Evolutionary conservation across 2,888 invertebrate genomes (phyloP), one percentile per base, ranked within the genome.

Genomic region (Brenthis daphne): DNA sequence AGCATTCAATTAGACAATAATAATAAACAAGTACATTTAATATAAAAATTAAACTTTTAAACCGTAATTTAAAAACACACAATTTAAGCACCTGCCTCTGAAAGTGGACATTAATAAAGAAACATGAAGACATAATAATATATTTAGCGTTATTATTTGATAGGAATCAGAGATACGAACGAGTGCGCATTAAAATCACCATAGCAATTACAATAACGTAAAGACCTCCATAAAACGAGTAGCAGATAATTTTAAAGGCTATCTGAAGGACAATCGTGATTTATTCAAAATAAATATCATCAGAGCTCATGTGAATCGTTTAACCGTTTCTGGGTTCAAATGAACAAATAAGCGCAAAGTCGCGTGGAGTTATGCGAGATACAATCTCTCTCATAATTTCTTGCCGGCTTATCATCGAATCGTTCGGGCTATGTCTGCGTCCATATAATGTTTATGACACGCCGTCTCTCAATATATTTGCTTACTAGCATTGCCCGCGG

Each of bases 361-460:
- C 73, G 74, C 75, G 65, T 67, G 72, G 55, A 68, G 69, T 69
- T 73, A 68, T 72, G 55, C 68, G 68, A 65, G 74, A 75, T 75
- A 47, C 63, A 37, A 74, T 75, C 75, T 57, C 60, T 43, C 12
- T 51, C 64, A 65, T 74, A 72, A 74, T 65, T 75, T 65, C 70
- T 65, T 24, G 56, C 57, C 64, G 60, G 64, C 67, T 74, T 74
- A 74, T 74, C 72, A 67, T 47, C 64, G 60, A 37, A 63, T 64
- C 72, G 66, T 60, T 64, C 64, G 57, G 63, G 63, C 65, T 57
- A 75, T 48, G 56, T 50, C 64, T 60, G 71, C 74, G 79, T 79
- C 82, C 75, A 82, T 79, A 76, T 76, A 72, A 75, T 77, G 77
- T 86, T 86, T 86, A 86, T 82, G 83, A 82, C 79, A 65, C 65